Conservation (phyloP, 2,888 invertebrate species). For the Oconnorella tubifera region DNA sequence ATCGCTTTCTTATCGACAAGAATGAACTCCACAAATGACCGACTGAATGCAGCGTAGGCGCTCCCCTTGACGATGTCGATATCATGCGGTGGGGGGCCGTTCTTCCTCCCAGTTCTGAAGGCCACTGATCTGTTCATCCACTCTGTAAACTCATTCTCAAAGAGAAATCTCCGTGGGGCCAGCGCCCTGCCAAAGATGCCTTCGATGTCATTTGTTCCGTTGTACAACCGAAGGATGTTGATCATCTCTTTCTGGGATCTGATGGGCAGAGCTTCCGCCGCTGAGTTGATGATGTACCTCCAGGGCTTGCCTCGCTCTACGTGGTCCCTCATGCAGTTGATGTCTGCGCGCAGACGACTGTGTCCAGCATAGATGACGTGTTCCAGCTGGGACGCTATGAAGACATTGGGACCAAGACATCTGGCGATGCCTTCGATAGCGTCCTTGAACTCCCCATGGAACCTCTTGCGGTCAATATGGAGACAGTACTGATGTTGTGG, state of each 20-base stretch:
- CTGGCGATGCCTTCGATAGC: constrained; percentile 11
- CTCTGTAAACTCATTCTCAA: background rate
- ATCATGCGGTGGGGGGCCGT: constrained; percentile 38
- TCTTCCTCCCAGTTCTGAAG: constrained; percentile 32
- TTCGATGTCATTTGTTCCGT: constrained; percentile 54
- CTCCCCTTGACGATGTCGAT: constrained; percentile 49
- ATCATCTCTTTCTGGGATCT: constrained; percentile 53
- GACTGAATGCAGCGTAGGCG: constrained; percentile 51
- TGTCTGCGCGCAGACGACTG: constrained; percentile 44
- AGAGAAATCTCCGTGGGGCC: constrained; percentile 31
- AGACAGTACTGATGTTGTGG: constrained; percentile 52
- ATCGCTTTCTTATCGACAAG: constrained; percentile 40
- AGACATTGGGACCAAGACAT: constrained; percentile 37
- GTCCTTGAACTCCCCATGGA: background rate
- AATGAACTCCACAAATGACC: constrained; percentile 48
- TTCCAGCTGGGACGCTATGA: constrained; percentile 47
- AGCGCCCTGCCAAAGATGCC: constrained; percentile 43
- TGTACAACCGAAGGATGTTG: constrained; percentile 49
- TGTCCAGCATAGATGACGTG: constrained; percentile 51
- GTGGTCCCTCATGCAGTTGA: constrained; percentile 53
- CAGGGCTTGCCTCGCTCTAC: constrained; percentile 37
- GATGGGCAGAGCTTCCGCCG: constrained; percentile 50
- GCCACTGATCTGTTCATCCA: constrained; percentile 31
- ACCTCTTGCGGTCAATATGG: constrained; percentile 43
- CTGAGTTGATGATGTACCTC: constrained; percentile 54